Evolutionary conservation across 2,888 invertebrate genomes (phyloP).

Genomic region (Bombylius discolor): DNA sequence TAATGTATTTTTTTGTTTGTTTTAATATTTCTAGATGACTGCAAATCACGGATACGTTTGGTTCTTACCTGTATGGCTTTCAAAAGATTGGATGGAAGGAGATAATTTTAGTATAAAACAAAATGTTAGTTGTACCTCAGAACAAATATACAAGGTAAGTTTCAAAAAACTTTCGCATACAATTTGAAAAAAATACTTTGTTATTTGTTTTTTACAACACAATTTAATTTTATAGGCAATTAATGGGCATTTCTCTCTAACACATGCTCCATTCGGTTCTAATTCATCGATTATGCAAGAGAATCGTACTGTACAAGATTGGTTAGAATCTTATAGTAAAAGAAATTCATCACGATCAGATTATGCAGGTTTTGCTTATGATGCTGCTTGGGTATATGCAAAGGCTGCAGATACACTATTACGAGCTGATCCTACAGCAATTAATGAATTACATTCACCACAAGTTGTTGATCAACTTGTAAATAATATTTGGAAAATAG

Average conservation of each 20-base stretch:
- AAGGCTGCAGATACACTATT: constrained; percentile 52
- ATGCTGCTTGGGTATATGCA: constrained; percentile 72
- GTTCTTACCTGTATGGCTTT: constrained; percentile 70
- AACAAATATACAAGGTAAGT: constrained; percentile 44
- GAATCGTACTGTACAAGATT: constrained; percentile 48
- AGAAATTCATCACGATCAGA: constrained; percentile 36
- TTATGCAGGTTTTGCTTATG: constrained; percentile 66
- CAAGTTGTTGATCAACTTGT: constrained; percentile 37
- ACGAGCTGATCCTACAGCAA: constrained; percentile 32
- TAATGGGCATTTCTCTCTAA: constrained; percentile 58
- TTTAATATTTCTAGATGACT: constrained; percentile 46
- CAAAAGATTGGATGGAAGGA: constrained; percentile 45
- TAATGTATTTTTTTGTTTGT: too few relatives aligned
- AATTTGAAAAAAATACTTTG: neutral
- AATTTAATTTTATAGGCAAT: constrained; percentile 41
- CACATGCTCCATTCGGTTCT: constrained; percentile 52
- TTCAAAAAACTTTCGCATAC: neutral
- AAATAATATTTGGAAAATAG: constrained; percentile 47
- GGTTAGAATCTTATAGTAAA: constrained; percentile 40
- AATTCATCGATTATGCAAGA: constrained; percentile 49
- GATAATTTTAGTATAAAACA: constrained; percentile 37
- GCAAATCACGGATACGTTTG: constrained; percentile 64
- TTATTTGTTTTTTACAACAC: neutral
- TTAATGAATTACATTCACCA: constrained; percentile 19
- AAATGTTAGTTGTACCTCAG: constrained; percentile 45